Conservation (phyloP, 2,888 invertebrate genomes). For the Agriopis leucophaearia region DNA sequence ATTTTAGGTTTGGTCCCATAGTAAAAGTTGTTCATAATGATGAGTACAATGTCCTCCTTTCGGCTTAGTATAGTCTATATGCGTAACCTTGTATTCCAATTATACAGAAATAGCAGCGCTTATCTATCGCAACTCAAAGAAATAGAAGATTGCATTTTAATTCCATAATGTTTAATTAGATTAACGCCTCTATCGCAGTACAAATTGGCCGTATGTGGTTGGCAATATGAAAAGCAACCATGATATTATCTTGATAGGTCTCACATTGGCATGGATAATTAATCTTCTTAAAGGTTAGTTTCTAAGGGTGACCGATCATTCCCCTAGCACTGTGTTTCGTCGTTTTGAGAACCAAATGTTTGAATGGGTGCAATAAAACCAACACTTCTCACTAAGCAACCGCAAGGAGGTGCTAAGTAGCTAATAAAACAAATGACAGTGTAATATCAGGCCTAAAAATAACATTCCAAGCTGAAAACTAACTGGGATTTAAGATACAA, state of each 20-base stretch:
- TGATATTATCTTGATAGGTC: neutral
- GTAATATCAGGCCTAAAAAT: conserved; percentile 8
- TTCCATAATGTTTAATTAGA: too few relatives aligned
- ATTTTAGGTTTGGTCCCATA: too few relatives aligned
- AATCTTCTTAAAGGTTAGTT: too few relatives aligned
- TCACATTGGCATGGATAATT: too few relatives aligned
- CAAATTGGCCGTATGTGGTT: neutral
- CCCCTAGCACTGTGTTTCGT: neutral
- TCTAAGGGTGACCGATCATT: neutral
- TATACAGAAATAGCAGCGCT: too few relatives aligned
- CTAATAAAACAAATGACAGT: conserved; percentile 10
- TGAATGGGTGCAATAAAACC: conserved; percentile 1
- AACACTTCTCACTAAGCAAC: neutral
- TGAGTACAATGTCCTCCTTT: too few relatives aligned
- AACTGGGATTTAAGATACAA: conserved; percentile 3
- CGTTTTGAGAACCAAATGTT: neutral
- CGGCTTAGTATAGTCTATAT: too few relatives aligned
- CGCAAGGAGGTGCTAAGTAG: neutral
- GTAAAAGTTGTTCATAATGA: too few relatives aligned
- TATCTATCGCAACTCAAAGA: too few relatives aligned
- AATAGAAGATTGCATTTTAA: too few relatives aligned
- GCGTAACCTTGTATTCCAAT: too few relatives aligned
- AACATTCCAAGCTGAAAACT: neutral
- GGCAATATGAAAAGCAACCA: neutral
- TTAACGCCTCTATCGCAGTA: neutral